Base-by-base conservation (phyloP, 2,888 invertebrate genomes). In the Cinara cedri region DNA sequence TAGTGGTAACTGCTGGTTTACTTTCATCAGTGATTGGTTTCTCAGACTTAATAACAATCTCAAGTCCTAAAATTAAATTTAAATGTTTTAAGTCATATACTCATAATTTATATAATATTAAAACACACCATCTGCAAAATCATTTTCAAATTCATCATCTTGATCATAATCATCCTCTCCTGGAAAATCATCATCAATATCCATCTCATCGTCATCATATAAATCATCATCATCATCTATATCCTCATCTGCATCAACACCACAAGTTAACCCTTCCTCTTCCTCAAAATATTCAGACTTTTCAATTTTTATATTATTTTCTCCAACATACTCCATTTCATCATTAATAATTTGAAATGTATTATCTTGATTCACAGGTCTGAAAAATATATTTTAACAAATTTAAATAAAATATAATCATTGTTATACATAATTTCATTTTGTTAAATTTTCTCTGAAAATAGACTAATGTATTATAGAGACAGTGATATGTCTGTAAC, bases 361-460 rank as follows among this genome's bases (percentile, higher is more conserved):
- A 51, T 70, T 78, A 42, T 78, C 42, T 49, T 78, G 78, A 34
- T 78, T 78, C 1, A 60, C 70, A 46, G 78, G 78, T 16, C 78
- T 78, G 21, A 21, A 60, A 57, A 55, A 65, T 63, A 46, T 19
- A 44, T 26, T 19, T 0, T 19, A 14, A 62, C 1, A 55, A n/a
- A 19, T 24, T 13, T 19, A 11, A 19, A 26, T 13, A 4, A 10
- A 62, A n/a, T 9, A 57, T 46, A 3, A 54, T 54, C n/a, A 19
- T 54, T 19, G n/a, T 51, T n/a, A 51, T 51, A 16, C 51, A n/a
- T 8, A 51, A n/a, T n/a, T n/a, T n/a, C n/a, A n/a, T n/a, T n/a
- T n/a, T 6, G n/a, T n/a, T 13, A 1, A 13, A 49, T 11, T 8
- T 44, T 44, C 44, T 44, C 44, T n/a, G n/a, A n/a, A n/a, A 44